Conservation (phyloP, 1,140 invertebrate genomes). For the Ptiloglossa arizonensis region DNA sequence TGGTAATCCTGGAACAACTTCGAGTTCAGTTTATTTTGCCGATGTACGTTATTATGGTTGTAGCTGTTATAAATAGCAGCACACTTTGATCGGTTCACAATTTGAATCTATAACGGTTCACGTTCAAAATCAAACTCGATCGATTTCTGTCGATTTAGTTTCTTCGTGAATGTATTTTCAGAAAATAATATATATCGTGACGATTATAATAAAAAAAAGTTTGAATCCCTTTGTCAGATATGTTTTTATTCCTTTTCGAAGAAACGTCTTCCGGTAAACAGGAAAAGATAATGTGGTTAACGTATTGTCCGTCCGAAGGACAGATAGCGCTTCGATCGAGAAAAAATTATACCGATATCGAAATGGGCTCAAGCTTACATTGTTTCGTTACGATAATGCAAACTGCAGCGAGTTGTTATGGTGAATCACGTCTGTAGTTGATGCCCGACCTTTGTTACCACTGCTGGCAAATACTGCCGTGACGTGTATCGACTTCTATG, state of each 20-base stretch:
- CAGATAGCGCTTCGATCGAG: background rate
- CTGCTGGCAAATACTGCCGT: slow-evolving; percentile 34
- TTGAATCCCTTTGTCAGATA: background rate
- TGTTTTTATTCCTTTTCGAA: background rate
- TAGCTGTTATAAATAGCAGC: too few species aligned
- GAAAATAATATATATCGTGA: background rate
- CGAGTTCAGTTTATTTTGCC: too few species aligned
- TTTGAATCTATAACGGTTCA: too few species aligned
- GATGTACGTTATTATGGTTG: too few species aligned
- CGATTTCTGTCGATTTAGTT: too few species aligned
- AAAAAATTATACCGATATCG: background rate
- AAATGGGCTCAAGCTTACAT: too few species aligned
- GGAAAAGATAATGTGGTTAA: background rate
- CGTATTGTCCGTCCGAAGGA: background rate
- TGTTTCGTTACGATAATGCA: background rate
- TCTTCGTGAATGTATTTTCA: too few species aligned
- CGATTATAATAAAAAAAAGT: too few species aligned
- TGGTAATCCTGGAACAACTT: too few species aligned
- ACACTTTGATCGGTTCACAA: too few species aligned
- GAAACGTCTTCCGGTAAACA: background rate
- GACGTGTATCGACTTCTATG: slow-evolving; percentile 25
- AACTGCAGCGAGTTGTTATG: background rate
- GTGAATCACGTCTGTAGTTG: slow-evolving; percentile 35
- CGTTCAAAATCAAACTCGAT: too few species aligned
- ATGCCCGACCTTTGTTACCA: slow-evolving; percentile 42